These are phyloP conservation scores for Gallinago solitaria DNA, from an alignment of 2,797 vertebrate species.

Conservation along the genomic window DNA sequence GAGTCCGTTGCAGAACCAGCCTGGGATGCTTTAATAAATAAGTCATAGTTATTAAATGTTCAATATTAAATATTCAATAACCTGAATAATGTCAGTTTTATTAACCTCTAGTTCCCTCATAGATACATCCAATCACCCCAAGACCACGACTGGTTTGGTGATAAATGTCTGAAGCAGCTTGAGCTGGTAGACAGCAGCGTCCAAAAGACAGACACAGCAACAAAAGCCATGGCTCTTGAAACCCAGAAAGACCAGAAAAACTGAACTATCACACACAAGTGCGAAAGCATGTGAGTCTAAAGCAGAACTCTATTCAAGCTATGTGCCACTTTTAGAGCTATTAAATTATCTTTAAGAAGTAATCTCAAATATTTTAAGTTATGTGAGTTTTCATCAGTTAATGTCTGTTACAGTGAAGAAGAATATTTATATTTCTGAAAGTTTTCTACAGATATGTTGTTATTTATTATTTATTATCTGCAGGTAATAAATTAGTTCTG, in stretches of 20 bases:
- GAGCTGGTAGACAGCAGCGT: neutral
- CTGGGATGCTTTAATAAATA: neutral
- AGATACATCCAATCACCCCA: neutral
- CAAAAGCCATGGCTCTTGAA: neutral
- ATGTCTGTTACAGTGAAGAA: neutral
- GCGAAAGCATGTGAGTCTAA: neutral
- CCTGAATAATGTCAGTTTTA: neutral
- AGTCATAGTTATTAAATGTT: neutral
- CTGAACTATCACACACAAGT: neutral
- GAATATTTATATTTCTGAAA: neutral
- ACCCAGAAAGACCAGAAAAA: neutral
- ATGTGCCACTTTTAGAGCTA: neutral
- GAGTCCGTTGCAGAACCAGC: neutral
- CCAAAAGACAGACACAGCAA: neutral
- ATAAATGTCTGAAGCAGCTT: neutral
- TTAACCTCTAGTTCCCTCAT: neutral
- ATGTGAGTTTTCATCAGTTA: neutral
- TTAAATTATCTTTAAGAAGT: neutral
- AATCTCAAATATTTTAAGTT: neutral
- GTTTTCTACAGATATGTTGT: neutral
- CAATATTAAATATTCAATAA: neutral
- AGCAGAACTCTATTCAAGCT: neutral
- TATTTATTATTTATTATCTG: too few species aligned
- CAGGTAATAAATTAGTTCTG: neutral
- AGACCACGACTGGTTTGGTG: neutral